These are phyloP conservation scores for Incurvaria masculella DNA, from an alignment of 2,888 invertebrate genomes.

Conservation along the genomic window DNA sequence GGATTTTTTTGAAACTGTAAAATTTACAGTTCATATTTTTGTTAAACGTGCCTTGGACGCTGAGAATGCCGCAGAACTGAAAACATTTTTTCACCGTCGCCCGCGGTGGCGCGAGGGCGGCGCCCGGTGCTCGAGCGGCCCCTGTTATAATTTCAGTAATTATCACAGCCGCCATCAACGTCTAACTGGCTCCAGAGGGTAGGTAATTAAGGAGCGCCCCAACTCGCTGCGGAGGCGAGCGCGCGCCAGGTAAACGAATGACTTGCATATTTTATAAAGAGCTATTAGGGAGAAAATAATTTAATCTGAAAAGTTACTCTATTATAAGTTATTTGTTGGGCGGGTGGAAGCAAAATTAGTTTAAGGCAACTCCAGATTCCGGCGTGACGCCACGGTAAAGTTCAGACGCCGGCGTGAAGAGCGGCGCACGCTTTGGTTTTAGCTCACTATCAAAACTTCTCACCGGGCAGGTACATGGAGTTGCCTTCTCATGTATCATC, in stretches of 20 bases:
- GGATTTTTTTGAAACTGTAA: too few species aligned
- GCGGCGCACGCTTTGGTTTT: too few species aligned
- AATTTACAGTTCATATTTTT: too few species aligned
- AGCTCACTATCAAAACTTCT: too few species aligned
- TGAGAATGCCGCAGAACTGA: too few species aligned
- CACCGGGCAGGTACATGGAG: too few species aligned
- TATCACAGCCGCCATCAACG: neutral
- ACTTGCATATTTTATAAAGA: slow-evolving; percentile 16
- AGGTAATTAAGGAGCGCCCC: slow-evolving; percentile 1
- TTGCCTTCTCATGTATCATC: too few species aligned
- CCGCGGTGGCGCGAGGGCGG: too few species aligned
- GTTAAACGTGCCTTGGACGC: too few species aligned
- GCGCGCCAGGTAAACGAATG: slow-evolving; percentile 10
- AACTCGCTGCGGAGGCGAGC: neutral
- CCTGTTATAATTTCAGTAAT: slow-evolving; percentile 1
- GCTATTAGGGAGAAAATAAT: slow-evolving; percentile 27
- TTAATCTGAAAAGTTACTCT: slow-evolving; percentile 44
- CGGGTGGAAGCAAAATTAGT: slow-evolving; percentile 37
- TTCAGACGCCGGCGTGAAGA: neutral
- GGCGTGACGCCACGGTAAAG: slow-evolving; percentile 16
- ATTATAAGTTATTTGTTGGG: slow-evolving; percentile 40
- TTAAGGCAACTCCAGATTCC: slow-evolving; percentile 38
- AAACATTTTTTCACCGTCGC: too few species aligned
- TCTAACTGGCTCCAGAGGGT: neutral
- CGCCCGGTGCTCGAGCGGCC: too few species aligned